Evolutionary conservation across 2,888 invertebrate species (phyloP).

Genomic region (Drosophila macrospina): DNA sequence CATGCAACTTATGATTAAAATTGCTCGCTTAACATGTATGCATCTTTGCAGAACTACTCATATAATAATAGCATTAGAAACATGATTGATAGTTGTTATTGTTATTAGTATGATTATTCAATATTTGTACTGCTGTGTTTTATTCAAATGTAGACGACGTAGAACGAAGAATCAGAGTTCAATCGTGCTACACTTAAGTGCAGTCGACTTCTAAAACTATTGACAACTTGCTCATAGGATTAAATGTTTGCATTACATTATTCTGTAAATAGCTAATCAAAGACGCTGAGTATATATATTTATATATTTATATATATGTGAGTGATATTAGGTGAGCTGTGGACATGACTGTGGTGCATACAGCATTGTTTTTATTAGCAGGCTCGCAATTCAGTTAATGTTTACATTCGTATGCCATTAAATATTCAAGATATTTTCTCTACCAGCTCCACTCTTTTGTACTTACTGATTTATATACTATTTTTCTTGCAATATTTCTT

Average conservation of each 20-base stretch:
- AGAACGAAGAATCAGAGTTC: no score
- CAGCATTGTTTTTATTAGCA: neutral
- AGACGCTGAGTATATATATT: no score
- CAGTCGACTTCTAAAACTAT: no score
- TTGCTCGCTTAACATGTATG: neutral
- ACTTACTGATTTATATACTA: constrained; percentile 70
- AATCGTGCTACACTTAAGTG: no score
- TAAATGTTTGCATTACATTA: neutral
- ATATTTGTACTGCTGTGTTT: no score
- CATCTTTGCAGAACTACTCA: no score
- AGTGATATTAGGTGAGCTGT: constrained; percentile 17
- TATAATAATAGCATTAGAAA: no score
- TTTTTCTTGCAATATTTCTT: constrained; percentile 44
- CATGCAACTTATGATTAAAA: neutral
- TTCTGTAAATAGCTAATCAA: neutral
- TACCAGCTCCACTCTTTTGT: constrained; percentile 75
- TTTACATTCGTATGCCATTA: constrained; percentile 77
- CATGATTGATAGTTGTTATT: no score
- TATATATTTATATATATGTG: constrained; percentile 21
- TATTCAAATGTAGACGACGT: no score
- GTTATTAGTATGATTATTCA: no score
- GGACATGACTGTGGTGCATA: neutral
- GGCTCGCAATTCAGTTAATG: constrained; percentile 68
- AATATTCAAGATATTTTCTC: constrained; percentile 74
- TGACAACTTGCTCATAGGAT: neutral